Evolutionary conservation across 1,140 invertebrate genomes (phyloP), one percentile per base, ranked within the genome.

Genomic region (Brachystomella parvula): DNA sequence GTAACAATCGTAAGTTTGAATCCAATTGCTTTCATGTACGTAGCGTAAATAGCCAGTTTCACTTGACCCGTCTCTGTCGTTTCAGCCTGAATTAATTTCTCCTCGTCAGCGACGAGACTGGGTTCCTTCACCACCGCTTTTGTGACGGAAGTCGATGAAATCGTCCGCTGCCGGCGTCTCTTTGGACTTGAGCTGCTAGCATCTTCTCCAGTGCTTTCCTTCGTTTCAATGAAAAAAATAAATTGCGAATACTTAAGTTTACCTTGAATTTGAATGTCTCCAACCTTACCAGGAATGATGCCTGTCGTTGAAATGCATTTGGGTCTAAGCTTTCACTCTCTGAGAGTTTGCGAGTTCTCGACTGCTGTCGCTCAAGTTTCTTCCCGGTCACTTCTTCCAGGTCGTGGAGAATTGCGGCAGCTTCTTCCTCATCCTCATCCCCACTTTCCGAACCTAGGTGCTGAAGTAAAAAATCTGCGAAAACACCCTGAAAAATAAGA

Each of bases 1-100:
- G 91, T 94, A 2, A 86, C 76, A n/a, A 87, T 73, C 0, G 86
- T 84, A 15, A 92, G 79, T 64, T 85, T 77, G 65, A 88, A 77
- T 58, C 93, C 93, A 60, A 96, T 88, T 26, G 90, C 89, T 75
- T 84, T 86, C 65, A 96, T 80, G 75, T 97, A 97, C 76, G 94
- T 86, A 67, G 87, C 82, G 80, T 96, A 97, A 0, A 97, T 91
- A 66, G 81, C 77, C 82, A 88, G 86, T 82, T 93, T 92, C 0
- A 94, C 92, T 77, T 89, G 90, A 70, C 92, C 92, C 9, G 89
- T 94, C 84, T 95, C 89, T 0, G 89, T 80, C 78, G 92, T 92
- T 76, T 96, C 92, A 1, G 81, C 81, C 79, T 94, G 89, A 73
- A 95, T 94, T 2, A 95, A 79, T 79, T 93, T 89, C 72, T 87